These are phyloP conservation scores for Neodontobutis hainanensis DNA, from an alignment of 2,113 vertebrate species.

Conservation along the genomic window DNA sequence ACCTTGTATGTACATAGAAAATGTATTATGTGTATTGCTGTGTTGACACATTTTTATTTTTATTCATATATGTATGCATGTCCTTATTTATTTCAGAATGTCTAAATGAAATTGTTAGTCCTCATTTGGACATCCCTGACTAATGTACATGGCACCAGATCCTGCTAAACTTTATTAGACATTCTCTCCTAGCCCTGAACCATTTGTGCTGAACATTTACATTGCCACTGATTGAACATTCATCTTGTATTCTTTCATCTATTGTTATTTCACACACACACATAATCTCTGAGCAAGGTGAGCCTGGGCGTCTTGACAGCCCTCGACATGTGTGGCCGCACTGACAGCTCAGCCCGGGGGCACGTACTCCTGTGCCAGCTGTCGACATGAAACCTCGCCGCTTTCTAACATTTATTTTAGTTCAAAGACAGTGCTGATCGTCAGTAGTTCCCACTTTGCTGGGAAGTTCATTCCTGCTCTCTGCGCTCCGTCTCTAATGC, in stretches of 20 bases:
- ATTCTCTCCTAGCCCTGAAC: too few relatives aligned
- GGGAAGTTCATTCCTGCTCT: conserved; percentile 38
- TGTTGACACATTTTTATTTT: too few relatives aligned
- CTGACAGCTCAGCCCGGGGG: conserved; percentile 21
- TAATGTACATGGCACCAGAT: too few relatives aligned
- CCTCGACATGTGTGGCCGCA: conserved; percentile 34
- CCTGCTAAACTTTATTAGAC: too few relatives aligned
- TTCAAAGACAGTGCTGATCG: conserved; percentile 38
- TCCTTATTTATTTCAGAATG: too few relatives aligned
- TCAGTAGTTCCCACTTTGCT: conserved; percentile 20
- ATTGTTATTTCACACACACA: conserved; percentile 7
- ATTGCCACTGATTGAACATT: too few relatives aligned
- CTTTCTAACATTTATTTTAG: conserved; percentile 37
- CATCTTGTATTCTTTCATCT: conserved; percentile 3
- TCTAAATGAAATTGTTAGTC: too few relatives aligned
- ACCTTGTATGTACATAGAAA: too few relatives aligned
- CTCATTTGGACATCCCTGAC: too few relatives aligned
- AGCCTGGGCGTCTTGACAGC: conserved; percentile 41
- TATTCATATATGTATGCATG: too few relatives aligned
- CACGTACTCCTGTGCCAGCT: conserved; percentile 40
- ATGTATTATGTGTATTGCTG: too few relatives aligned
- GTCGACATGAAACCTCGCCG: conserved; percentile 47
- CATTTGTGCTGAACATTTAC: too few relatives aligned
- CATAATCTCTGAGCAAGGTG: conserved; percentile 23
- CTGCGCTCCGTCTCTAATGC: conserved; percentile 38